phyloP scores from a whole-genome alignment of 2,888 invertebrate genomes.

The Galerucella nymphaeae region DNA sequence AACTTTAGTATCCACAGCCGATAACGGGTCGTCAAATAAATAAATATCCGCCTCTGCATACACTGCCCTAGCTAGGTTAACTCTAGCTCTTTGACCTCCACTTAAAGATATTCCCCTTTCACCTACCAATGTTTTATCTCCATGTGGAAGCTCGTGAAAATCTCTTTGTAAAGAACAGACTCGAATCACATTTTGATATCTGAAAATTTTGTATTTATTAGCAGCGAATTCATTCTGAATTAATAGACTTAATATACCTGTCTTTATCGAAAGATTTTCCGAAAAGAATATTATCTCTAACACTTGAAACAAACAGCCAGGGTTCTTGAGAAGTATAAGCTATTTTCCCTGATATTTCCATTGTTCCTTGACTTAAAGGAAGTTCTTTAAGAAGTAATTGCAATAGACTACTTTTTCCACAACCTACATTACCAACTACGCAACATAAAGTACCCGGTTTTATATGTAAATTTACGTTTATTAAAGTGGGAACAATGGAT shows the following conservation, averaged over 20 bases:
- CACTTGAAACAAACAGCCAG: conserved; percentile 79
- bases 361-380: conserved; percentile 70
- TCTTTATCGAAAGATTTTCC: conserved; percentile 72
- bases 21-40: conserved; percentile 82
- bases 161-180: conserved; percentile 77
- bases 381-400: conserved; percentile 80
- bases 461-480: conserved; percentile 67
- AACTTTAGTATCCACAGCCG: conserved; percentile 83
- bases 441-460: conserved; percentile 63
- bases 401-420: conserved; percentile 77
- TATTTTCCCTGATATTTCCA: conserved; percentile 72
- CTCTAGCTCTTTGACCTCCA: conserved; percentile 84
- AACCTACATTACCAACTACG: conserved; percentile 74
- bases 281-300: conserved; percentile 85
- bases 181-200: conserved; percentile 65
- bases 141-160: conserved; percentile 76
- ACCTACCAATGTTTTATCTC: conserved; percentile 81
- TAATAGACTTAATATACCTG: conserved; percentile 57
- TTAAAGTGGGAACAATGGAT: conserved; percentile 61
- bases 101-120: conserved; percentile 82
- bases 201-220: no score
- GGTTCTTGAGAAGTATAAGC: conserved; percentile 84
- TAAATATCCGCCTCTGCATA: conserved; percentile 83
- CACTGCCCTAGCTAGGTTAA: conserved; percentile 81
- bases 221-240: no score